Evolutionary conservation across 2,113 vertebrate genomes (phyloP), one percentile per base, ranked within the genome.

Genomic region (Oreocharis arfaki): DNA sequence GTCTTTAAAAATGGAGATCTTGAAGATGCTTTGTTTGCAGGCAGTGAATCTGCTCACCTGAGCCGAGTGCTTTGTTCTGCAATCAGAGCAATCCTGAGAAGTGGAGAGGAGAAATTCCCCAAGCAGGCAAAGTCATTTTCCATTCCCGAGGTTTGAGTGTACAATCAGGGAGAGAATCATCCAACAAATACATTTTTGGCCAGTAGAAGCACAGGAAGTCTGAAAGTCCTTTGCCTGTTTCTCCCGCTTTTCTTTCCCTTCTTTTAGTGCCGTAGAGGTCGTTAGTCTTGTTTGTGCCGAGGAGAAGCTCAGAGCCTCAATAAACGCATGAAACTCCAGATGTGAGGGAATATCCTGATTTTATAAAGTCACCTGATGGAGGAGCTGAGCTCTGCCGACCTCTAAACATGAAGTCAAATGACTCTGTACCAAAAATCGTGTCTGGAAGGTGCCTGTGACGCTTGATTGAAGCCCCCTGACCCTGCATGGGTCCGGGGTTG

Each of bases 21-120:
- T 88, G 78, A 80, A 80, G 79, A n/a, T 64, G 33, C 52, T 91
- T 94, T 37, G 53, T 91, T 96, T 85, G 39, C 82, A 90, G 92
- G 46, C 74, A 67, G 59, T 59, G 61, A 89, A 74, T 90, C n/a
- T 73, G 3, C 84, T 94, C 82, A 86, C 52, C 59, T 70, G 52
- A 39, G 67, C 42, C 5, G 37, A 76, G 46, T 46, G 82, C 46
- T 93, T 88, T 90, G 87, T 95, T 89, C 84, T 90, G 76, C 91
- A 88, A 52, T 93, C 89, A 91, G 33, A 79, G 42, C 50, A 80
- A 37, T 83, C 79, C 82, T 50, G 32, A 63, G 10, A 9, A 35
- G 37, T 8, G 3, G 56, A 59, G 81, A 67, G 52, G 41, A 80
- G 71, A 70, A 77, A 77, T 64, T 80, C 3, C 2, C 63, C 37